Evolutionary conservation across 1,140 invertebrate genomes (phyloP), one percentile per base, ranked within the genome.

Genomic region (Eufriesea mexicana): DNA sequence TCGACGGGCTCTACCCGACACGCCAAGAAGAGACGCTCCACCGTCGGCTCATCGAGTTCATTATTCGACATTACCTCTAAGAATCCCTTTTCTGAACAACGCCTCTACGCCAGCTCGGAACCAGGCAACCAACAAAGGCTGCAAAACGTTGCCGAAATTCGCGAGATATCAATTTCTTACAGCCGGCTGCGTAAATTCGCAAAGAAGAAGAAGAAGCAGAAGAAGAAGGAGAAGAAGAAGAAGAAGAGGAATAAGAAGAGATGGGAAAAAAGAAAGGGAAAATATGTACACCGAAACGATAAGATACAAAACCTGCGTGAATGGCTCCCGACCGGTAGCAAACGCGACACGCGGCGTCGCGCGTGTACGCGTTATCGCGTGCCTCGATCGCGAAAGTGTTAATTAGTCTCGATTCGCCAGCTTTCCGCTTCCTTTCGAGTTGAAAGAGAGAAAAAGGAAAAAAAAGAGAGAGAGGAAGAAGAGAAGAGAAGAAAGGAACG

Each of bases 341-440:
- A 35, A 73, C 14, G 10, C 49, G 70, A 9, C 25, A 76, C 57
- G 45, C 10, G 6, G 10, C 28, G 4, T 18, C 2, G 6, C 54
- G 6, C 6, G 54, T 54, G 18, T 18, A 20, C 54, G 18, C 8
- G 23, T 20, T 23, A 42, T 47, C 55, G 68, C 77, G 66, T 14
- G 35, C 8, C 9, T 47, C 25, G 10, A 68, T 55, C 72, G 51
- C 79, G 79, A 75, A 67, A 81, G 79, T 35, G 73, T 76, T 68
- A 67, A 76, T 82, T 57, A 54, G 62, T 57, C 62, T 51, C 28
- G 57, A 54, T 49, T 55, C 79, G 71, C 5, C 42, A 47, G 72
- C 51, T 67, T 62, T 47, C 66, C 77, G 35, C 62, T 28, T 72
- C 54, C 71, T 45, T 64, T 49, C 35, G 51, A 57, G 51, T 42